Percentiles rank a stretch among this genome's conserved stretches.
phyloP scores from a whole-genome alignment of 2,113 vertebrate species.

The Lasiurus cinereus region DNA sequence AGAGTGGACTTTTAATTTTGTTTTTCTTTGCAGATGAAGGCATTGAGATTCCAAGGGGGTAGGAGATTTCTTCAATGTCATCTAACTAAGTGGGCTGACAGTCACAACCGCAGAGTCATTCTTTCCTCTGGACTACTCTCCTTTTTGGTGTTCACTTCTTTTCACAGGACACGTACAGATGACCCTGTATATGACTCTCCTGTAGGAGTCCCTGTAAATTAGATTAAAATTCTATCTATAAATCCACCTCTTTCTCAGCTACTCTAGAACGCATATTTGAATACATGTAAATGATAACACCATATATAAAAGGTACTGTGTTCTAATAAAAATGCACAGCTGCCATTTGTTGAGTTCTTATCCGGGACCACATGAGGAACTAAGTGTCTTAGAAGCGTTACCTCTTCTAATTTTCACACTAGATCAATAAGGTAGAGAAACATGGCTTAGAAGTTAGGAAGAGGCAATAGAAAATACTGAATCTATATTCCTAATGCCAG shows the following conservation, averaged over 20 bases:
- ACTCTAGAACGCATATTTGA: background rate
- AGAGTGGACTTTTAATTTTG: background rate
- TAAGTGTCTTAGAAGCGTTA: background rate
- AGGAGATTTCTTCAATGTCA: background rate
- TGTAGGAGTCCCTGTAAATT: background rate
- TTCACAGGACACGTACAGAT: background rate
- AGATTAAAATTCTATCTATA: background rate
- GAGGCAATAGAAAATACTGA: background rate
- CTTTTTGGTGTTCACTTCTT: background rate
- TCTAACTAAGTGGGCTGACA: background rate
- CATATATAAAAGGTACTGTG: background rate
- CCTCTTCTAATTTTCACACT: background rate
- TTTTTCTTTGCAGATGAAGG: background rate
- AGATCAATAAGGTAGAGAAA: background rate
- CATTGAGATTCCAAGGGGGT: background rate
- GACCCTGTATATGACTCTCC: background rate
- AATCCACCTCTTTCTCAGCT: background rate
- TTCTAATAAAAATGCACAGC: background rate
- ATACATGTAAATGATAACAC: background rate
- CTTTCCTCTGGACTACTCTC: background rate
- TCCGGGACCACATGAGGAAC: background rate
- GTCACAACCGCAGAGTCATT: background rate
- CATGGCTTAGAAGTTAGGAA: background rate
- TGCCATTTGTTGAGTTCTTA: background rate
- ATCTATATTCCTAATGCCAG: background rate